phyloP scores from a whole-genome alignment of 2,888 invertebrate genomes.

The Cloeon dipterum region DNA sequence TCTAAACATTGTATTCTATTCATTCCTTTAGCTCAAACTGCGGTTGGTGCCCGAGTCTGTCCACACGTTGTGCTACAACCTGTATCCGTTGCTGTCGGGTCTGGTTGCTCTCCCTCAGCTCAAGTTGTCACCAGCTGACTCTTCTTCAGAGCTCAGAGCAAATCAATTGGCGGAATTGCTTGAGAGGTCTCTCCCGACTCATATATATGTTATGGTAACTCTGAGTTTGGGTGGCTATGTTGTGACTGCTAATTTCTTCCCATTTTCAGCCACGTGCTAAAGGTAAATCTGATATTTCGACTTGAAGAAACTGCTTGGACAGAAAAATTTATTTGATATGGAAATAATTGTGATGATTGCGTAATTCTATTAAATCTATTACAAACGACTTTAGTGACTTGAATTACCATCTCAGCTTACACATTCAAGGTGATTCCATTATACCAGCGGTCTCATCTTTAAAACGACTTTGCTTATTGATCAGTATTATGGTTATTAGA shows the following conservation, averaged over 20 bases:
- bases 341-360: too few species aligned
- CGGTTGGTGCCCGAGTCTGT: conserved; percentile 30
- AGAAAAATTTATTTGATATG: too few species aligned
- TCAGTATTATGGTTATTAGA: too few species aligned
- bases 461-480: too few species aligned
- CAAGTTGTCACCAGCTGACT: conserved; percentile 19
- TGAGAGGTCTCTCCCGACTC: conserved; percentile 33
- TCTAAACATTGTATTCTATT: neutral
- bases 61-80: conserved; percentile 43
- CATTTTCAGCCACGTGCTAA: conserved; percentile 6
- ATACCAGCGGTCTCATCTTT: too few species aligned
- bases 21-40: conserved; percentile 16
- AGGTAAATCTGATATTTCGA: conserved; percentile 1
- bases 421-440: too few species aligned
- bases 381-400: too few species aligned
- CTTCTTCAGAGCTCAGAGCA: conserved; percentile 10
- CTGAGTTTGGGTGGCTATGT: neutral
- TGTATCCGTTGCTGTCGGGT: conserved; percentile 55
- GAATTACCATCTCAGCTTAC: too few species aligned
- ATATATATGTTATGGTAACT: conserved; percentile 39
- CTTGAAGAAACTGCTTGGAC: too few species aligned
- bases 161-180: conserved; percentile 27
- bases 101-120: conserved; percentile 40
- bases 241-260: neutral
- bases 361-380: too few species aligned